A percentile compares a stretch with the other conserved stretches of the same genome.
These are phyloP conservation scores for Nettapus auritus DNA, from an alignment of 2,113 vertebrate species.

Conservation along the genomic window DNA sequence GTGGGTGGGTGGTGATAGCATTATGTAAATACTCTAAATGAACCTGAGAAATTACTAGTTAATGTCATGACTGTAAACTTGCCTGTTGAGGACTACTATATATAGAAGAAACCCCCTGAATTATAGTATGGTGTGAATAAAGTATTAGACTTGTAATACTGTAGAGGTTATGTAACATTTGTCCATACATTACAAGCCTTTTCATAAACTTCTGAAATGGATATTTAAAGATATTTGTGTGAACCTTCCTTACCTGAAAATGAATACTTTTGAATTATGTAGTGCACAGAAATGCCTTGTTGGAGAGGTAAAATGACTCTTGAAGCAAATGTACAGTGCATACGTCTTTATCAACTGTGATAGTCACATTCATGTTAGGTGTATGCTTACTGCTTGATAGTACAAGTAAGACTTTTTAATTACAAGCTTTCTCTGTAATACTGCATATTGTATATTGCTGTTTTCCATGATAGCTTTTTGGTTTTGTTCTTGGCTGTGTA, in stretches of 20 bases:
- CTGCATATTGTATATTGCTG: constrained; percentile 46
- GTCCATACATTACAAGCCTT: constrained; percentile 15
- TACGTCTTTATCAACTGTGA: constrained; percentile 16
- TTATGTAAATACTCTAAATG: constrained; percentile 54
- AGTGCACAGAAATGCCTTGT: constrained; percentile 50
- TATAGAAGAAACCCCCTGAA: not conserved
- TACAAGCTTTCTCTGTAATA: constrained; percentile 45
- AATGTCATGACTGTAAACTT: constrained; percentile 58
- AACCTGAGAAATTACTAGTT: constrained; percentile 40
- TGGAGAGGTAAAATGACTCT: not conserved
- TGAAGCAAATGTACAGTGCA: constrained; percentile 10
- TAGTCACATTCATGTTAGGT: constrained; percentile 8
- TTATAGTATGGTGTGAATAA: constrained; percentile 67
- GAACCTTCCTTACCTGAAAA: constrained; percentile 19
- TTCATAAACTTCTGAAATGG: constrained; percentile 31
- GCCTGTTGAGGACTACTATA: constrained; percentile 39
- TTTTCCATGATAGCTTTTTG: constrained; percentile 12
- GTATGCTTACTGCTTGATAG: constrained; percentile 50
- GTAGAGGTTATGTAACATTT: constrained; percentile 17
- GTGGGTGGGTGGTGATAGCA: not conserved
- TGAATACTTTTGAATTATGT: not conserved
- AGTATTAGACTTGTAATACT: constrained; percentile 55
- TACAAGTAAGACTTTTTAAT: constrained; percentile 30
- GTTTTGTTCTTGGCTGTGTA: constrained; percentile 28
- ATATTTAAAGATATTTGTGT: constrained; percentile 36